A percentile compares a stretch with the other conserved stretches of the same genome.
These are phyloP conservation scores for Pelmatolapia mariae DNA, from an alignment of 2,113 vertebrate genomes.

Conservation along the genomic window DNA sequence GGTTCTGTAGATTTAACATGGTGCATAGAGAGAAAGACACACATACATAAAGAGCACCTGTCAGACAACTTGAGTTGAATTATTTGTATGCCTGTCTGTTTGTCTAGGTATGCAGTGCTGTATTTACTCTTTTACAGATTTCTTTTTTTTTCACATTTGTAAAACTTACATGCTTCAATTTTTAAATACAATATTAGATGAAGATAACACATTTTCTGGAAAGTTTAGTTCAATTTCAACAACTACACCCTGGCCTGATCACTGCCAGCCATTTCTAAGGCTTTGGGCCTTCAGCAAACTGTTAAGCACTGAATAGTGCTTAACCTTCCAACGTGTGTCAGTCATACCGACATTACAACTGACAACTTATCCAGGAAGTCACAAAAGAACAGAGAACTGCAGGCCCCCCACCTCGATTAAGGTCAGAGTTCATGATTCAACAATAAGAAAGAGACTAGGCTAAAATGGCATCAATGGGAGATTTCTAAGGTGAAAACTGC, in stretches of 20 bases:
- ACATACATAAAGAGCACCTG: neutral
- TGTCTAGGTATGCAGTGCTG: neutral
- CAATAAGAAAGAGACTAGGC: neutral
- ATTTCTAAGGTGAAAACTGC: neutral
- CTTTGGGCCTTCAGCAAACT: neutral
- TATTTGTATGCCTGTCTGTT: neutral
- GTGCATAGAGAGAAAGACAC: neutral
- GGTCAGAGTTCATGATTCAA: neutral
- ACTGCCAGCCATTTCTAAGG: neutral
- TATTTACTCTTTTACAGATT: neutral
- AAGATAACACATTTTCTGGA: neutral
- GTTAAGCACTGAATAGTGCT: neutral
- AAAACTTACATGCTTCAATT: neutral
- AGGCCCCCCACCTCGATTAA: neutral
- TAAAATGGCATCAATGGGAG: neutral
- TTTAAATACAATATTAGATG: neutral
- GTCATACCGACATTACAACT: neutral
- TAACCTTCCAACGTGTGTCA: neutral
- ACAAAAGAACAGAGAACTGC: neutral
- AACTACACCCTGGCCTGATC: neutral
- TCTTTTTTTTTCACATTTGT: neutral
- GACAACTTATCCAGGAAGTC: neutral
- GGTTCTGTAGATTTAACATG: neutral
- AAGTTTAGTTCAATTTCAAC: neutral
- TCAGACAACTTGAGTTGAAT: neutral